A percentile compares a stretch with the other conserved stretches of the same genome.
phyloP scores from a whole-genome alignment of 2,797 vertebrate genomes.

The Odontamblyopus lacepedii region DNA sequence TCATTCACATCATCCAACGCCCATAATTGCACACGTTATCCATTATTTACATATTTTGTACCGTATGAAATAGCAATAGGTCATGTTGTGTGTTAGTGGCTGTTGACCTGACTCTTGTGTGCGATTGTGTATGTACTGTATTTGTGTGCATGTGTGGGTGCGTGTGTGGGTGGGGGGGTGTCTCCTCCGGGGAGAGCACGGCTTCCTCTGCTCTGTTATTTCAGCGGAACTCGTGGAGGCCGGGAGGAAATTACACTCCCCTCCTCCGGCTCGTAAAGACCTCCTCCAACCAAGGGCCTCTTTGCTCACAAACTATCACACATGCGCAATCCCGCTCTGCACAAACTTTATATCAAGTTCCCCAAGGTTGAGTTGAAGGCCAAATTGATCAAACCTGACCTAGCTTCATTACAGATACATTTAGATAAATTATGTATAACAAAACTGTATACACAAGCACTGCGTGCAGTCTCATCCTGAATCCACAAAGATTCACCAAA shows the following conservation, averaged over 20 bases:
- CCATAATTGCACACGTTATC: background rate
- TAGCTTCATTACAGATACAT: background rate
- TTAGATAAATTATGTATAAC: background rate
- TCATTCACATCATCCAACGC: background rate
- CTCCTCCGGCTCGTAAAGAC: constrained; percentile 83
- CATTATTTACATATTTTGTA: constrained; percentile 12
- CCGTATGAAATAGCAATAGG: constrained; percentile 4
- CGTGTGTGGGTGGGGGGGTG: constrained; percentile 51
- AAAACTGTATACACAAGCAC: no score
- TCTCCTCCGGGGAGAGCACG: constrained; percentile 73
- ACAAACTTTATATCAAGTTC: constrained; percentile 4
- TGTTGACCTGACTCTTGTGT: constrained; percentile 34
- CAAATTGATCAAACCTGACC: background rate
- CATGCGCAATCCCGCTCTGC: constrained; percentile 12
- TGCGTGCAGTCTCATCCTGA: background rate
- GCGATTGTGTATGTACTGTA: constrained; percentile 8
- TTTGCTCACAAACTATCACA: constrained; percentile 64
- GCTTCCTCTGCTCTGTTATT: constrained; percentile 81
- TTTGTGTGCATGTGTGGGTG: constrained; percentile 31
- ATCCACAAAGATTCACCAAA: background rate
- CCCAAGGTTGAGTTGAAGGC: background rate
- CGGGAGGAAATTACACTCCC: constrained; percentile 84
- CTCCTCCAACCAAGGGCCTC: constrained; percentile 79
- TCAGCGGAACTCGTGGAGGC: constrained; percentile 78
- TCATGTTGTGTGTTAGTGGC: constrained; percentile 31